phyloP scores from a whole-genome alignment of 2,113 vertebrate genomes.

The Vanacampus margaritifer region DNA sequence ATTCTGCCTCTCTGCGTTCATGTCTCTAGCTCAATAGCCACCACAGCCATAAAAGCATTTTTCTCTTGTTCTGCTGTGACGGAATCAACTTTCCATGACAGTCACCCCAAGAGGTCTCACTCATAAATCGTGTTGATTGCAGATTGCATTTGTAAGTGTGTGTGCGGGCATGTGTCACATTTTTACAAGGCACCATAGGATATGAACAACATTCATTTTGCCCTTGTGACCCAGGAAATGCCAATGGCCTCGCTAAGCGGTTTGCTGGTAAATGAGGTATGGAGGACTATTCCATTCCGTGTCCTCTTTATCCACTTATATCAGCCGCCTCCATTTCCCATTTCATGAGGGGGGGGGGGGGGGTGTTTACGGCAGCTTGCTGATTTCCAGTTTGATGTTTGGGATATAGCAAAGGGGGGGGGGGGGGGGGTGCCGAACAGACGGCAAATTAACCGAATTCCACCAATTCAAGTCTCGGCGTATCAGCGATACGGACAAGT shows the following conservation, averaged over 20 bases:
- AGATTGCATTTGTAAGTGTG: slow-evolving; percentile 16
- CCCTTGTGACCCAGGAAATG: slow-evolving; percentile 74
- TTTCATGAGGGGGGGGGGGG: slow-evolving; percentile 58
- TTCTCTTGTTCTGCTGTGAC: slow-evolving; percentile 55
- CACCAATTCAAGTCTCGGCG: background rate
- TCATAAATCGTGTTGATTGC: slow-evolving; percentile 54
- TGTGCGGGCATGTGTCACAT: slow-evolving; percentile 26
- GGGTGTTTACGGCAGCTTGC: slow-evolving; percentile 55
- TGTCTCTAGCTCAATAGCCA: slow-evolving; percentile 59
- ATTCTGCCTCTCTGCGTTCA: slow-evolving; percentile 52
- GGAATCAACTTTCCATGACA: slow-evolving; percentile 63
- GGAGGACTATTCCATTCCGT: slow-evolving; percentile 55
- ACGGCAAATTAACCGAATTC: background rate
- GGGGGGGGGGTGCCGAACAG: slow-evolving; percentile 31
- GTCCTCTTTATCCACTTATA: slow-evolving; percentile 61
- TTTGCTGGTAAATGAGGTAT: slow-evolving; percentile 77
- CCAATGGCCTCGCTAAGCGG: slow-evolving; percentile 68
- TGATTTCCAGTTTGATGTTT: slow-evolving; percentile 51
- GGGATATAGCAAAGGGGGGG: slow-evolving; percentile 15
- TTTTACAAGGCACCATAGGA: slow-evolving; percentile 56
- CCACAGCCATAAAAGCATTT: slow-evolving; percentile 62
- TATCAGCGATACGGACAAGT: slow-evolving; percentile 1
- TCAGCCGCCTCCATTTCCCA: slow-evolving; percentile 63
- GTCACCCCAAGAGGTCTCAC: slow-evolving; percentile 44
- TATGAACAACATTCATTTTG: slow-evolving; percentile 58